Percentiles rank a stretch among this genome's conserved stretches.
phyloP scores from a whole-genome alignment of 2,113 vertebrate species.

The Vicugna pacos region DNA sequence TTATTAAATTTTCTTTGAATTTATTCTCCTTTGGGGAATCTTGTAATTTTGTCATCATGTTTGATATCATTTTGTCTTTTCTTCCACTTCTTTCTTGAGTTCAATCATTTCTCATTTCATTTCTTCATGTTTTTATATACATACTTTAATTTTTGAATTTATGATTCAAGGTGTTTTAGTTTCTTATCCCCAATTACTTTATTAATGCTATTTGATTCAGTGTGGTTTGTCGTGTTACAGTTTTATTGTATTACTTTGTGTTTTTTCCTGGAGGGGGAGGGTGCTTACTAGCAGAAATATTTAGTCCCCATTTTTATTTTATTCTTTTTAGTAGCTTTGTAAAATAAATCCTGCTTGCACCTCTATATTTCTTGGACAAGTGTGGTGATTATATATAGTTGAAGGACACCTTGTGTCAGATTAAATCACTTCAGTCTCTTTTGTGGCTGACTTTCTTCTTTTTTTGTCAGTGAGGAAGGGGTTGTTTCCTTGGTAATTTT shows the following conservation, averaged over 20 bases:
- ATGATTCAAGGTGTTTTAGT: neutral
- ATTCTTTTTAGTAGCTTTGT: neutral
- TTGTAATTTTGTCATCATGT: neutral
- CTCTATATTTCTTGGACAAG: neutral
- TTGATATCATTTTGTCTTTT: neutral
- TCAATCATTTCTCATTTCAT: neutral
- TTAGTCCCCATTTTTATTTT: neutral
- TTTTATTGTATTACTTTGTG: neutral
- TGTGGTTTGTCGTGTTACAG: neutral
- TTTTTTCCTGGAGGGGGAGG: too few relatives aligned
- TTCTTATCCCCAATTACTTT: neutral
- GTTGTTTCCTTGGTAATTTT: neutral
- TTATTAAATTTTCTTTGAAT: neutral
- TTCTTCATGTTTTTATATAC: neutral
- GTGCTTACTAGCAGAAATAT: neutral
- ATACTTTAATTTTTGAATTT: neutral
- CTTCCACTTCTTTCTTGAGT: neutral
- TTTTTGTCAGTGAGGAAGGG: neutral
- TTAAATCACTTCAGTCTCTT: neutral
- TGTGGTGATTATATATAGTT: neutral
- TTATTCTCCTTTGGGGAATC: neutral
- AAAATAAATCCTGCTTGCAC: neutral
- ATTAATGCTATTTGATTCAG: neutral
- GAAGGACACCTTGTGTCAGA: neutral
- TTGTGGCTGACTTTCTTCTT: neutral